Evolutionary conservation across 2,113 vertebrate genomes (phyloP), one percentile per base, ranked within the genome.

Genomic region (Triplophysa siluroides): DNA sequence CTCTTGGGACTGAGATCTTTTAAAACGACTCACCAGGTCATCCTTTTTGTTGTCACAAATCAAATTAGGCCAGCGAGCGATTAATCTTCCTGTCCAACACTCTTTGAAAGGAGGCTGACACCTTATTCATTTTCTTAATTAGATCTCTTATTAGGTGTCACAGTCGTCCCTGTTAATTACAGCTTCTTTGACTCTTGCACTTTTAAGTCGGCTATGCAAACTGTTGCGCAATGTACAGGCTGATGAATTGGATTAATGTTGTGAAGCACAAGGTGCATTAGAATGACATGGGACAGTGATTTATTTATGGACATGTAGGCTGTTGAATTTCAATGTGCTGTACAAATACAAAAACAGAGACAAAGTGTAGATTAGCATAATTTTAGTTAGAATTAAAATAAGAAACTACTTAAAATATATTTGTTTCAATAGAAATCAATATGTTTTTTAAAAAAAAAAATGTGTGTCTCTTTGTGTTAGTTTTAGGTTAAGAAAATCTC

Each of bases 61-160:
- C 91, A 93, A 90, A 93, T 94, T 92, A 93, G 89, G 87, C 83
- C 80, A 60, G 88, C 81, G 87, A 88, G 91, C 87, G 90, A 94
- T 94, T 93, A 93, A 93, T 93, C 92, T 91, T 91, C 87, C 82
- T 85, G 78, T 79, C 71, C 81, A 85, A 88, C 84, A 86, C 70
- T 82, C 81, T 79, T 78, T 87, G 87, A 90, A 91, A 91, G 75
- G 86, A 54, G 88, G 86, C 83, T 90, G 92, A 91, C 91, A 92
- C 92, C 91, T 92, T 93, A 92, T 94, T 93, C 90, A 90, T 92
- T 92, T 91, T 83, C 89, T 92, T 93, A 93, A 93, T 94, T 91
- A 92, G 86, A 90, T 91, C 91, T 92, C 89, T 90, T 92, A 94
- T 92, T 90, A 92, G 88, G 87, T 90, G 91, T 92, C 86, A 83